phyloP scores from a whole-genome alignment of 2,113 vertebrate species.

The Gnathonemus echidnorhynchus region DNA sequence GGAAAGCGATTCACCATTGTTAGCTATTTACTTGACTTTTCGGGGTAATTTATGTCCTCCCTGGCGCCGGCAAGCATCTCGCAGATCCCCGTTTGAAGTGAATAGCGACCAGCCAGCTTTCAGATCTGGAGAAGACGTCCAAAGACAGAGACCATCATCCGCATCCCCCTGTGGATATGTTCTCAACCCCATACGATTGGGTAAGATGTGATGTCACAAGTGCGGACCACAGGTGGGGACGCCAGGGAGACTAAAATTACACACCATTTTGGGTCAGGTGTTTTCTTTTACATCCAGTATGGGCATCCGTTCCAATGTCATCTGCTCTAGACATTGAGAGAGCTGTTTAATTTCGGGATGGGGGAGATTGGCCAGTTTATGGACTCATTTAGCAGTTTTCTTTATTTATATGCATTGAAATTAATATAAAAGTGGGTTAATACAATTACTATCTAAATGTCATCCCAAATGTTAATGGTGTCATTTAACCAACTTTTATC shows the following conservation, averaged over 20 bases:
- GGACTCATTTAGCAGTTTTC: conserved; percentile 32
- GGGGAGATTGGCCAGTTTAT: conserved; percentile 18
- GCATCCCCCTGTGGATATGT: conserved; percentile 48
- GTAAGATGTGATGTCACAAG: conserved; percentile 30
- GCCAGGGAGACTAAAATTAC: conserved; percentile 32
- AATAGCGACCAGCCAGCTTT: conserved; percentile 6
- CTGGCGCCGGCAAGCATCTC: conserved; percentile 16
- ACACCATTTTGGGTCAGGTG: conserved; percentile 39
- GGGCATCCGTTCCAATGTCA: conserved; percentile 36
- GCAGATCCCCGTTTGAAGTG: conserved; percentile 9
- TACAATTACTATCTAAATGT: conserved; percentile 23
- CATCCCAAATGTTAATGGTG: conserved; percentile 29
- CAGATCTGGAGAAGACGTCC: conserved; percentile 18
- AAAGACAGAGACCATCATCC: conserved; percentile 32
- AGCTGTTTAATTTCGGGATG: conserved; percentile 23
- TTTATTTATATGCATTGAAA: conserved; percentile 28
- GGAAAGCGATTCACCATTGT: conserved; percentile 38
- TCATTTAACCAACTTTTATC: conserved; percentile 33
- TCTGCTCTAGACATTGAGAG: conserved; percentile 24
- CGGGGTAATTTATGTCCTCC: conserved; percentile 36
- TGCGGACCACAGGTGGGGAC: conserved; percentile 27
- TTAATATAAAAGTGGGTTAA: conserved; percentile 24
- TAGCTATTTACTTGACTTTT: conserved; percentile 34
- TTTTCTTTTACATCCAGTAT: conserved; percentile 33
- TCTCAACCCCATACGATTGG: conserved; percentile 28